Percentiles rank a stretch among this genome's conserved stretches.
These are phyloP conservation scores for Indicator maculatus DNA, from an alignment of 2,113 vertebrate species.

Conservation along the genomic window DNA sequence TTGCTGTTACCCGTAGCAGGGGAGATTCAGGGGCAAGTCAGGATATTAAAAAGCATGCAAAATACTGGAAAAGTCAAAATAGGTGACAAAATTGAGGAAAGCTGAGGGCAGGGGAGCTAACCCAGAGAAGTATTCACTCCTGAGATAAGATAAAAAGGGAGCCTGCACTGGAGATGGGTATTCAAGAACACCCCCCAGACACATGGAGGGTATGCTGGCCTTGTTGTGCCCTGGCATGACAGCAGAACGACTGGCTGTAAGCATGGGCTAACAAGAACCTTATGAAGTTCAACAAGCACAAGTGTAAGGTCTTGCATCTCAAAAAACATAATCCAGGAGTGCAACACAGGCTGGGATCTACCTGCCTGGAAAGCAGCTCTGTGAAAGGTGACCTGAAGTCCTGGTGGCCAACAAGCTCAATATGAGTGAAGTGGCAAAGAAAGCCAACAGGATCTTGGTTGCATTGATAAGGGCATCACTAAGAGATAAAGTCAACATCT, in stretches of 20 bases:
- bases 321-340: not conserved
- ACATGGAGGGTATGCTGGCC: not conserved
- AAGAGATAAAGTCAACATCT: not conserved
- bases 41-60: fast-evolving
- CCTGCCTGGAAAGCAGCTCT: not conserved
- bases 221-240: not conserved
- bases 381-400: not conserved
- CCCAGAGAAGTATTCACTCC: not conserved
- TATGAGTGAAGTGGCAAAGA: not conserved
- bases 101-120: not conserved
- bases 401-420: not conserved
- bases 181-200: not conserved
- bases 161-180: not conserved
- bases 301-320: not conserved
- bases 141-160: not conserved
- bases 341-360: not conserved
- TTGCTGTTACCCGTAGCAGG: not conserved
- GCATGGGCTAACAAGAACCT: too few species aligned
- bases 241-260: not conserved
- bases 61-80: not conserved
- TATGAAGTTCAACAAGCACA: too few species aligned
- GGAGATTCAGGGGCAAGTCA: not conserved
- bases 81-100: not conserved
- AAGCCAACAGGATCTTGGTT: not conserved
- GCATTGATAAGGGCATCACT: not conserved